Evolutionary conservation across 2,888 invertebrate genomes (phyloP), one percentile per base, ranked within the genome.

Genomic region (Kuschelorhynchus macadamiae): DNA sequence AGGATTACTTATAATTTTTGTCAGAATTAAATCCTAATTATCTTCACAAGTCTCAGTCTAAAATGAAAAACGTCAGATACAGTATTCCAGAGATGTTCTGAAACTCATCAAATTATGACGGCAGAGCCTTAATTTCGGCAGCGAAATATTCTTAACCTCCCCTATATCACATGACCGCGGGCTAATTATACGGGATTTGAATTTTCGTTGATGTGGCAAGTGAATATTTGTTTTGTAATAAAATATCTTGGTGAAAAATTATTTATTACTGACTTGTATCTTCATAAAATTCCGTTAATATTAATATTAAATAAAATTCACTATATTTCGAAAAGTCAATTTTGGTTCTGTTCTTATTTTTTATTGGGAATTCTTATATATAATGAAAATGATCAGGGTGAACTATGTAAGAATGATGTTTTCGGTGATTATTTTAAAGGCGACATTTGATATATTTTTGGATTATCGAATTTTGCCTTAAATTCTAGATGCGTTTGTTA

Each of bases 61-160:
- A 59, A 57, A 57, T 46, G 57, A 46, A 57, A 59, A 59, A 59
- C 21, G 59, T 59, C 59, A 59, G 49, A 33, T 14, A 47, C 59
- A 59, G 59, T 36, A 59, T 47, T 59, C 39, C 39, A 36, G 59
- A 39, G 59, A 59, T 59, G 59, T 42, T 32, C 36, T 49, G 36
- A 39, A 49, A 47, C 49, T 49, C 59, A 59, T 59, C 59, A 59
- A 59, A 59, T 47, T 49, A 47, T 59, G 59, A 47, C 59, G 44
- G 25, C 32, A 32, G 17, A 59, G 25, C 59, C 59, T 59, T 59
- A 59, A 59, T 59, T 59, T 59, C 32, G 39, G 36, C 47, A 59
- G 21, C 59, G 39, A 49, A 59, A 59, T 59, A 59, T 59, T 59
- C 59, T 59, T 47, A 49, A 49, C 49, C 59, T 16, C 59, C 49